Base-by-base conservation (phyloP, 2,888 invertebrate species). In the Panzeria rudis region DNA sequence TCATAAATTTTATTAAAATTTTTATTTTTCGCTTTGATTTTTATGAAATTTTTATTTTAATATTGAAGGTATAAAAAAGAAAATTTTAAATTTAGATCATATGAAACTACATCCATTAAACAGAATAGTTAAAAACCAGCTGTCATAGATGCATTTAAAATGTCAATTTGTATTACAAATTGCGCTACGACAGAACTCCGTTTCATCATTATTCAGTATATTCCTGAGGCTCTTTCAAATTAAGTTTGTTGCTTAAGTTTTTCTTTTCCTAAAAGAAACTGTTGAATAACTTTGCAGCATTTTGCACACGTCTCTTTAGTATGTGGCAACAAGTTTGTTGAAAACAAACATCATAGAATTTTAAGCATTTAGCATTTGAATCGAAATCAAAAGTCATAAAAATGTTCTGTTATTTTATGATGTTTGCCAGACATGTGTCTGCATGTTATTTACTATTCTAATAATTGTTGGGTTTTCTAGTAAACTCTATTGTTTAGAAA, bases 331-430 rank as follows among this genome's bases (percentile, higher is more conserved):
- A 4, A 23, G 9, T 17, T 44, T n/a, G 44, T 3, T 44, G n/a
- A 44, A 47, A 56, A 54, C 13, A 52, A 15, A 29, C 15, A n/a
- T 54, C 7, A 4, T 5, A 35, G 59, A 59, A 59, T 59, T 35
- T 35, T 35, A 35, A 15, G 2, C 15, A 4, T 44, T 15, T n/a
- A 44, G 44, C 35, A 52, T 69, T 62, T 69, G 25, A 32, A 54
- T 38, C n/a, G 29, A 32, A 52, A 68, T 47, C 20, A 50, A 35
- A 72, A 59, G 25, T 23, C 54, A 72, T 41, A 47, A 56, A 72
- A 76, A 47, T 69, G 47, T 69, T 76, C 35, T 69, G 69, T 38
- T 71, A 56, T 76, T 71, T 76, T 71, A 82, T 76, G 76, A 71
- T 71, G 62, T 82, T 50, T 56, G 54, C 2, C 69, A 69, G 69